Evolutionary conservation across 2,888 invertebrate species (phyloP).

Genomic region (Acrobeloides nanus): DNA sequence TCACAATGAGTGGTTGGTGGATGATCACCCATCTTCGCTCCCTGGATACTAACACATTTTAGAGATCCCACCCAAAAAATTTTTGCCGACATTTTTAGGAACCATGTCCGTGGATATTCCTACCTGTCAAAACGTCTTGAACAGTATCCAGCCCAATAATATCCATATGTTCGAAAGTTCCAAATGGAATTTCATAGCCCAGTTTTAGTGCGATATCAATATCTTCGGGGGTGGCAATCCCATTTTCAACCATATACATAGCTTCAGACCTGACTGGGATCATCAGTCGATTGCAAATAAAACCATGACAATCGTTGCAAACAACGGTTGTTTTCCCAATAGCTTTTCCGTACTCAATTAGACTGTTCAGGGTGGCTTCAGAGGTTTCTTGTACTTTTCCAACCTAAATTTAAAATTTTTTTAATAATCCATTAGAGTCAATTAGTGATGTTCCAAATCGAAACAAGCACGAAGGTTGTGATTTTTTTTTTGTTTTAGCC

Average conservation of each 20-base stretch:
- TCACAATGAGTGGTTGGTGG: too few species aligned
- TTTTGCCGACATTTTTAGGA: too few species aligned
- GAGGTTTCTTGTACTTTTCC: conserved; percentile 71
- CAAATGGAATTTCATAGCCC: conserved; percentile 82
- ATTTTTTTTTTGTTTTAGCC: too few species aligned
- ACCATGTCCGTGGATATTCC: too few species aligned
- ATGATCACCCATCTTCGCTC: too few species aligned
- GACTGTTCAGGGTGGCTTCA: conserved; percentile 66
- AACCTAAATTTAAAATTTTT: too few species aligned
- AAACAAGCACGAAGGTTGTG: too few species aligned
- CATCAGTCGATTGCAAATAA: conserved; percentile 78
- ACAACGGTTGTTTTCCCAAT: conserved; percentile 71
- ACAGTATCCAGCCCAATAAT: too few species aligned
- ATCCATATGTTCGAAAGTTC: conserved; percentile 78
- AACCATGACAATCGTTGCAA: conserved; percentile 78
- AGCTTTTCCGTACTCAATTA: conserved; percentile 75
- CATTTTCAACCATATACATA: conserved; percentile 64
- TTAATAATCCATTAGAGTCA: conserved; percentile 77
- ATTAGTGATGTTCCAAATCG: too few species aligned
- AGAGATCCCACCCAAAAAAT: too few species aligned
- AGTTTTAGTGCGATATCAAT: conserved; percentile 82
- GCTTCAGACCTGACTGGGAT: conserved; percentile 77
- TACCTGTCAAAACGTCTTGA: too few species aligned
- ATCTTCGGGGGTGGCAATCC: conserved; percentile 61
- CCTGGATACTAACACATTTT: too few species aligned